A percentile compares a stretch with the other conserved stretches of the same genome.
Evolutionary conservation across 2,888 invertebrate species (phyloP).

Genomic region (Chrysolina haemoptera): DNA sequence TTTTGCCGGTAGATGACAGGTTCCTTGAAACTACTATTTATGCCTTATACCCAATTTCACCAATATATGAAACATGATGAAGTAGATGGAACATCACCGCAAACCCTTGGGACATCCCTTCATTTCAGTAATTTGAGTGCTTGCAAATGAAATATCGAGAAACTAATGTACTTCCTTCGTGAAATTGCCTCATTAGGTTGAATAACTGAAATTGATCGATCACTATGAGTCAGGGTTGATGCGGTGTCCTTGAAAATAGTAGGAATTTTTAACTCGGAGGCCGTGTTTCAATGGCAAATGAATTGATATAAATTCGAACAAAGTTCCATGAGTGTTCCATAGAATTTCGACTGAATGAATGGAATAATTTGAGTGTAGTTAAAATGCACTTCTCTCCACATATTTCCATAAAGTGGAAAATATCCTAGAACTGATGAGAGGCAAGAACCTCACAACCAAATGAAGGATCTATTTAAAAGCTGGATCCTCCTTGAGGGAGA

Average conservation of each 20-base stretch:
- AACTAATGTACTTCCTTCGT: constrained; percentile 4
- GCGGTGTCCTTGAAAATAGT: not conserved
- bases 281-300: not conserved
- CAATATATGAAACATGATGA: not conserved
- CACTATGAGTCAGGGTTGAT: not conserved
- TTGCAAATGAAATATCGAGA: not conserved
- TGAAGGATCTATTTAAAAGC: too few species aligned
- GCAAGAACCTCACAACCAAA: too few species aligned
- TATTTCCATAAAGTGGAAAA: too few species aligned
- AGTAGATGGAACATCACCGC: not conserved
- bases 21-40: too few species aligned
- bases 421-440: too few species aligned
- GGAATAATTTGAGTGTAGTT: too few species aligned
- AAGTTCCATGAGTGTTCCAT: too few species aligned
- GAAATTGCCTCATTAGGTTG: constrained; percentile 3
- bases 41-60: not conserved
- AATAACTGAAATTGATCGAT: not conserved
- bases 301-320: too few species aligned
- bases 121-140: not conserved
- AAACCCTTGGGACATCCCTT: not conserved
- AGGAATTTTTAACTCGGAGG: not conserved
- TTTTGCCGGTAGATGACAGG: too few species aligned
- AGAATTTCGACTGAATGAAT: too few species aligned
- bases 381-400: too few species aligned
- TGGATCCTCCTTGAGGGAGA: too few species aligned